phyloP scores from a whole-genome alignment of 2,113 vertebrate species.

The Proteles cristata region DNA sequence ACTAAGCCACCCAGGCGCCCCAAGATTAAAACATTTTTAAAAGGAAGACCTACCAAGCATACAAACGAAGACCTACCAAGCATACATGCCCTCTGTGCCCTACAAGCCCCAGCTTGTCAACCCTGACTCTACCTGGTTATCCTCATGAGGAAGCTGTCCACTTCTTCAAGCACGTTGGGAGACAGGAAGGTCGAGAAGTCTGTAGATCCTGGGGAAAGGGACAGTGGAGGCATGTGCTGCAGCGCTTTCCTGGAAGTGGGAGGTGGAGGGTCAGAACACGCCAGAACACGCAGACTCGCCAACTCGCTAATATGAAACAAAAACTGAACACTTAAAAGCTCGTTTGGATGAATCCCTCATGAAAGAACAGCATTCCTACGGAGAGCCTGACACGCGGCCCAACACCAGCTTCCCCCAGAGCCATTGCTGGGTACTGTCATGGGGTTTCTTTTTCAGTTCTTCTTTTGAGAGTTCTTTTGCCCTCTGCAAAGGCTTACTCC shows the following conservation, averaged over 20 bases:
- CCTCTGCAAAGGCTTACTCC: not conserved
- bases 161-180: conserved; percentile 95
- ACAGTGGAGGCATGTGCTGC: conserved; percentile 96
- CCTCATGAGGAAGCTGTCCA: conserved; percentile 97
- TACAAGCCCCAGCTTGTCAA: not conserved
- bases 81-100: not conserved
- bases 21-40: not conserved
- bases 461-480: not conserved
- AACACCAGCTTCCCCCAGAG: not conserved
- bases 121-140: conserved; percentile 90
- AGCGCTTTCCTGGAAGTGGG: conserved; percentile 92
- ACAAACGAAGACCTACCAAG: not conserved
- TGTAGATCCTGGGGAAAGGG: conserved; percentile 92
- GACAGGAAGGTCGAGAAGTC: conserved; percentile 97
- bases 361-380: not conserved
- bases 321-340: not conserved
- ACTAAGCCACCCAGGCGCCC: too few relatives aligned
- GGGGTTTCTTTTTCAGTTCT: not conserved
- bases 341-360: not conserved
- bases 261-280: conserved; percentile 25
- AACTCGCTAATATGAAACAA: not conserved
- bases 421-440: not conserved
- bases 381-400: not conserved
- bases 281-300: too few relatives aligned
- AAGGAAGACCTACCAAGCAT: not conserved